Base-by-base conservation (phyloP, 2,888 invertebrate genomes). In the Hyposoter dolosus region DNA sequence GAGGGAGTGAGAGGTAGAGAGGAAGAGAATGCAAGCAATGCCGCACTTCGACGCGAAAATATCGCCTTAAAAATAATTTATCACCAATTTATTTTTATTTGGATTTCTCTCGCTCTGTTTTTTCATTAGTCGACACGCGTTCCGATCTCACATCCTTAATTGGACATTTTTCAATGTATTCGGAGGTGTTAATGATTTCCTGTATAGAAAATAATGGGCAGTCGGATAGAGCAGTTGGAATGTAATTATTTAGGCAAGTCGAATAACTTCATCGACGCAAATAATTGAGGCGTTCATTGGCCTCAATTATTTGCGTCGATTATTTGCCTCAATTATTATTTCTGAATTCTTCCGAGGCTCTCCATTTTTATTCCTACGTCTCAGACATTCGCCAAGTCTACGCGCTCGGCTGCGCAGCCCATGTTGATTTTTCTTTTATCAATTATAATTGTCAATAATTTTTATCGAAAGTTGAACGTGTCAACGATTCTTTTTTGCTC, bases 11-110 rank as follows among this genome's bases (percentile, higher is more conserved):
- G 28, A 10, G 40, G 6, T 23, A 45, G 28, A 23, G 32, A 28
- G 47, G 43, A 23, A 65, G 77, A 71, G 53, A 72, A 72, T 53
- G 66, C 63, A 63, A 32, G 28, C 66, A 19, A 45, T 60, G 32
- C 19, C 19, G 32, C 47, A n/a, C 28, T 32, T 53, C 35, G 45
- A 32, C 65, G 77, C 35, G 47, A 75, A 15, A 71, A 75, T 35
- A 66, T 79, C 50, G 60, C 5, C 47, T 75, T 74, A 47, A 75
- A 83, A 83, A 79, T 71, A 79, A 78, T 83, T 66, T 45, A 74
- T 78, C n/a, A 66, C 43, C n/a, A 15, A 78, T 77, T 72, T 60
- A 28, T 28, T 71, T 63, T 71, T 23, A 1, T 77, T 43, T 15
- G 6, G 23, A 65, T 50, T 23, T 17, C 72, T 23, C 10, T 65